phyloP scores from a whole-genome alignment of 2,797 vertebrate genomes.

The Numenius phaeopus region DNA sequence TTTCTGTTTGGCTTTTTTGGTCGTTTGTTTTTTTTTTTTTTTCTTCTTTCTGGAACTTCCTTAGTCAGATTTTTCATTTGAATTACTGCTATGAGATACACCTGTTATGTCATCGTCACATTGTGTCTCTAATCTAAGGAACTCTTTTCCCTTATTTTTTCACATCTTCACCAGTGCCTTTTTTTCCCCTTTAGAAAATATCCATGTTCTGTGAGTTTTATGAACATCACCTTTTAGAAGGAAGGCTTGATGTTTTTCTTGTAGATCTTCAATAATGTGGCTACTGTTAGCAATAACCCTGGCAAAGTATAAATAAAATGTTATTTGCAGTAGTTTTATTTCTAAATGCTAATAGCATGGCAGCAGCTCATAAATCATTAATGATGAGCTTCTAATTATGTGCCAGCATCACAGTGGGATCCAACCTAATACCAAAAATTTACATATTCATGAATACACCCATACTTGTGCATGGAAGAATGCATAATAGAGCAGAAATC shows the following conservation, averaged over 20 bases:
- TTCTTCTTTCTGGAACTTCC: not conserved
- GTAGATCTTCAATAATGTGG: not conserved
- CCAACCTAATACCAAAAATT: slow-evolving; percentile 12
- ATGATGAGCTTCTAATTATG: slow-evolving; percentile 55
- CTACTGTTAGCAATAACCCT: not conserved
- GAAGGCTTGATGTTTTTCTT: not conserved
- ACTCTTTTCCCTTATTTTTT: not conserved
- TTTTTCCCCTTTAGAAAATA: not conserved
- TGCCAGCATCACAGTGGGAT: slow-evolving; percentile 41
- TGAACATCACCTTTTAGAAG: not conserved
- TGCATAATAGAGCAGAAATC: not conserved
- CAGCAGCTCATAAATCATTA: slow-evolving; percentile 47
- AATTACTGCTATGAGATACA: not conserved
- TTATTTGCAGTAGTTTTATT: slow-evolving; percentile 25
- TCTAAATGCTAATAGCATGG: slow-evolving; percentile 27
- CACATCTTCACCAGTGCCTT: not conserved
- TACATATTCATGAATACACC: slow-evolving; percentile 37
- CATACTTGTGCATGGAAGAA: not conserved
- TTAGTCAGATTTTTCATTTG: not conserved
- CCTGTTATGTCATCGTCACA: not conserved
- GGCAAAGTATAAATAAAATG: not conserved
- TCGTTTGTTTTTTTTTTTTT: not conserved
- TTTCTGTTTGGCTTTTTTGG: fast-evolving
- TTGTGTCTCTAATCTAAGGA: not conserved
- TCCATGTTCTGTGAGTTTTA: not conserved